phyloP scores from a whole-genome alignment of 2,888 invertebrate species.

The Tanypteryx hageni region DNA sequence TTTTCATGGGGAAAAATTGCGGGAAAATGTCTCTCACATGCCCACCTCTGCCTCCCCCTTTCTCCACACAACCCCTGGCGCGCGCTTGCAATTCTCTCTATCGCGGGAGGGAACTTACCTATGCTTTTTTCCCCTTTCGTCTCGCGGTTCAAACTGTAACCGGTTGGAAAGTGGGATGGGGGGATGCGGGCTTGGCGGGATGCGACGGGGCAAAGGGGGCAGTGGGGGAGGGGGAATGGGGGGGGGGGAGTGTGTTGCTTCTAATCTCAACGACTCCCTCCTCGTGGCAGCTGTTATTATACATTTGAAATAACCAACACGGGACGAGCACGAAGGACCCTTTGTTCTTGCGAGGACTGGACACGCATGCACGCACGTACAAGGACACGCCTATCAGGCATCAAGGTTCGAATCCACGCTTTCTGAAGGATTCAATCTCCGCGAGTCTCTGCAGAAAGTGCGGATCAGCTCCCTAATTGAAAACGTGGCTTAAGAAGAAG shows the following conservation, averaged over 20 bases:
- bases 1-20: too few species aligned
- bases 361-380: background rate
- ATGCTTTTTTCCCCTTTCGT: background rate
- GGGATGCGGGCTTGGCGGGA: background rate
- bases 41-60: too few species aligned
- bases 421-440: background rate
- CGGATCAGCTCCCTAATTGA: background rate
- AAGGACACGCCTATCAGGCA: background rate
- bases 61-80: too few species aligned
- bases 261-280: constrained; percentile 2
- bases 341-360: background rate
- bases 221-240: background rate
- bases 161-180: background rate
- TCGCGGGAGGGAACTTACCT: background rate
- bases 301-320: background rate
- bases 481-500: background rate
- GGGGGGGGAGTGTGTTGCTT: background rate
- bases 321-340: background rate
- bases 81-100: background rate
- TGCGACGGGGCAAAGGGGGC: background rate
- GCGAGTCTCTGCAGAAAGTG: background rate
- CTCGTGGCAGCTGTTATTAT: background rate
- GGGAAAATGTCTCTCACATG: too few species aligned
- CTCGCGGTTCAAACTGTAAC: background rate
- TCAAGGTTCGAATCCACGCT: background rate